Evolutionary conservation across 2,888 invertebrate genomes (phyloP).

Genomic region (Microchrysa polita): DNA sequence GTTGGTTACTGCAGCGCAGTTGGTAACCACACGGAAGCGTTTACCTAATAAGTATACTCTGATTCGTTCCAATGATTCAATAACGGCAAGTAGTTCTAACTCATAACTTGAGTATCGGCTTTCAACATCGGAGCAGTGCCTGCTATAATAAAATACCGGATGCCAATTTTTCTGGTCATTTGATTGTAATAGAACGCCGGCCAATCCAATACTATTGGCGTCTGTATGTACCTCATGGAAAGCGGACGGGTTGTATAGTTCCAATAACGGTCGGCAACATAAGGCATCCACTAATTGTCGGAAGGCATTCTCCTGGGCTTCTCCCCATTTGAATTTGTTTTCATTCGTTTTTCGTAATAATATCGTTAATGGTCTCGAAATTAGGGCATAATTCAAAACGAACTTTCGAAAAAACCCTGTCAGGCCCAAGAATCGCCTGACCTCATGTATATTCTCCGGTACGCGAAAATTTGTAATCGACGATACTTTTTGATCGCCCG

Average conservation of each 20-base stretch:
- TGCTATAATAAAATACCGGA: too few relatives aligned
- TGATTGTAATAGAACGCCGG: neutral
- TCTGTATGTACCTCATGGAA: too few relatives aligned
- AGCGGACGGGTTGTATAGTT: neutral
- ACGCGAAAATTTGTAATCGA: neutral
- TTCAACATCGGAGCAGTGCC: too few relatives aligned
- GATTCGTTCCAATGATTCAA: too few relatives aligned
- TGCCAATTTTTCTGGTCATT: neutral
- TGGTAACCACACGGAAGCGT: neutral
- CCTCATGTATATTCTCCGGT: neutral
- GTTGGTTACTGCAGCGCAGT: too few relatives aligned
- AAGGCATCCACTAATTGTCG: neutral
- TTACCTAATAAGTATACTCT: neutral
- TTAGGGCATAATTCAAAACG: neutral
- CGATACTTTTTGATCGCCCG: constrained; percentile 43
- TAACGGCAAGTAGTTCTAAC: too few relatives aligned
- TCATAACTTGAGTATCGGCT: too few relatives aligned
- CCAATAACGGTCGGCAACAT: neutral
- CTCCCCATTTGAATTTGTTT: too few relatives aligned
- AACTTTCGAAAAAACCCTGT: constrained; percentile 28
- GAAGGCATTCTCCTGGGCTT: neutral
- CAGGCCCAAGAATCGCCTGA: constrained; percentile 23
- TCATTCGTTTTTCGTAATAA: too few relatives aligned
- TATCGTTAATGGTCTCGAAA: constrained; percentile 44
- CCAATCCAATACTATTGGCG: neutral